A percentile compares a stretch with the other conserved stretches of the same genome.
Evolutionary conservation across 2,797 vertebrate species (phyloP).

Genomic region (Leptatherina wallacei): DNA sequence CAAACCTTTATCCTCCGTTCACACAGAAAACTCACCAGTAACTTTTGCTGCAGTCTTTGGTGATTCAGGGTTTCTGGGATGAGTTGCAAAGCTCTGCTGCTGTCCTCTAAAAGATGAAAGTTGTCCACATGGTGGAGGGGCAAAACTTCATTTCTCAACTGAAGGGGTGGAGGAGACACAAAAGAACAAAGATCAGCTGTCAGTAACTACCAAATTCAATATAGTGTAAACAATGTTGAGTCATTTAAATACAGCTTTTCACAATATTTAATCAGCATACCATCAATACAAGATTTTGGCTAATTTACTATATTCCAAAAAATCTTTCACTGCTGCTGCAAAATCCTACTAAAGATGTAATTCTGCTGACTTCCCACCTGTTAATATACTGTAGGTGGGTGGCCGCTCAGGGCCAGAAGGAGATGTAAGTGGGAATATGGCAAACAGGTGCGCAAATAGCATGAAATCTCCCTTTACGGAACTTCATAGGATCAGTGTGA

Average conservation of each 20-base stretch:
- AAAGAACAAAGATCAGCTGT: conserved; percentile 10
- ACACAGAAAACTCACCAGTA: conserved; percentile 81
- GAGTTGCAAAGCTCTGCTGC: conserved; percentile 51
- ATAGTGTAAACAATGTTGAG: not conserved
- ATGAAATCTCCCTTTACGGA: conserved; percentile 27
- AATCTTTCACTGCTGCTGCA: conserved; percentile 23
- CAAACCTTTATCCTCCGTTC: conserved; percentile 38
- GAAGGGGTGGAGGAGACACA: conserved; percentile 23
- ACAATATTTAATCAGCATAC: not conserved
- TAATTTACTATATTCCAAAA: conserved; percentile 10
- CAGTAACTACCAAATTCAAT: not conserved
- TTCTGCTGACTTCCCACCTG: conserved; percentile 25
- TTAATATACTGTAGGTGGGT: conserved; percentile 27
- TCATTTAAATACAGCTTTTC: not conserved
- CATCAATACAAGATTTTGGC: not conserved
- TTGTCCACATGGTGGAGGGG: conserved; percentile 71
- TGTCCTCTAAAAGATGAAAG: conserved; percentile 73
- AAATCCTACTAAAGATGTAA: conserved; percentile 21
- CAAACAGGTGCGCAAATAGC: conserved; percentile 38
- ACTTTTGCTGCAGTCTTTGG: conserved; percentile 68
- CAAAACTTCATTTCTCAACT: conserved; percentile 83
- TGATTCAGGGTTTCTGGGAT: conserved; percentile 71
- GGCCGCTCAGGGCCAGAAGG: conserved; percentile 54
- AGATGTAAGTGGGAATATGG: conserved; percentile 52
- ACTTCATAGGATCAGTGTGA: conserved; percentile 40